These are phyloP conservation scores for Falco biarmicus DNA, from an alignment of 2,797 vertebrate genomes.

Conservation along the genomic window DNA sequence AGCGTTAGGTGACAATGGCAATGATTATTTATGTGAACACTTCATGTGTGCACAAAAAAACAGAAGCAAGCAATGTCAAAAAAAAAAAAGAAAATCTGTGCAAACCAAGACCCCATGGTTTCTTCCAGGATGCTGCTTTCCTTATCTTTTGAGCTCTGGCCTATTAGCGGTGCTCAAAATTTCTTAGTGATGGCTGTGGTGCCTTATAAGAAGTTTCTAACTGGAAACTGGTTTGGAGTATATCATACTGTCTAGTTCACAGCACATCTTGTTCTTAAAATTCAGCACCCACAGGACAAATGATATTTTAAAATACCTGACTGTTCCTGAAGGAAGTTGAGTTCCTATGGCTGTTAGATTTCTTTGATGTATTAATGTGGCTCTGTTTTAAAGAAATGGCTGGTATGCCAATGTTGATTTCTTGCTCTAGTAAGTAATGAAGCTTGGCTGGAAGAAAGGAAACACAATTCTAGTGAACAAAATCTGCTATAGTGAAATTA, in stretches of 20 bases:
- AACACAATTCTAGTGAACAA: neutral
- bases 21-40: neutral
- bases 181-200: neutral
- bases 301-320: neutral
- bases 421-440: neutral
- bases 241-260: neutral
- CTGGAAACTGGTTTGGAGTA: neutral
- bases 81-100: neutral
- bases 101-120: neutral
- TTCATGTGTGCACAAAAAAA: neutral
- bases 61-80: neutral
- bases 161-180: neutral
- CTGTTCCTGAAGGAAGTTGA: neutral
- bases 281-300: neutral
- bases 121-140: neutral
- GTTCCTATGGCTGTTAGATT: neutral
- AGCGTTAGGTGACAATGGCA: neutral
- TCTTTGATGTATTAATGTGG: neutral
- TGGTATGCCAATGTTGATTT: neutral
- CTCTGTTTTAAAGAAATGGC: neutral
- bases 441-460: neutral
- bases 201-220: neutral
- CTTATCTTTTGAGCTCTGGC: neutral
- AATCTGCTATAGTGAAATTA: constrained; percentile 3
- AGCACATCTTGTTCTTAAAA: neutral